phyloP scores from a whole-genome alignment of 2,797 vertebrate genomes.

The Phylloscopus collybita region DNA sequence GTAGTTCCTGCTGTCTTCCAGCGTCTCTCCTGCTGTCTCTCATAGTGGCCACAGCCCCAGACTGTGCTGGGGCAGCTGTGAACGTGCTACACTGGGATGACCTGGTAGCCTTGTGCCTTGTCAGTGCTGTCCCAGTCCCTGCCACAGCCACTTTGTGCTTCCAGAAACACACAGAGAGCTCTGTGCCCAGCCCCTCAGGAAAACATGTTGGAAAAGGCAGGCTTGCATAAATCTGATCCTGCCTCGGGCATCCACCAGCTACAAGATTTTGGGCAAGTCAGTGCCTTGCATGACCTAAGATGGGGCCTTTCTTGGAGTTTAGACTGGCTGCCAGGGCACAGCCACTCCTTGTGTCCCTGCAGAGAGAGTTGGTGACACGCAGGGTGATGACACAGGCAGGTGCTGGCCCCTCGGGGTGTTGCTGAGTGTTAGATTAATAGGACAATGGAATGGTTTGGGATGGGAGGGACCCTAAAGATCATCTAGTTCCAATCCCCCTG shows the following conservation, averaged over 20 bases:
- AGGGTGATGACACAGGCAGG: background rate
- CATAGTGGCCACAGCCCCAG: background rate
- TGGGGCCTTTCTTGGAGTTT: background rate
- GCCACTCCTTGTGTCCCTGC: background rate
- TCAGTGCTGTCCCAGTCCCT: background rate
- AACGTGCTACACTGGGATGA: accelerated
- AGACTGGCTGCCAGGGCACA: background rate
- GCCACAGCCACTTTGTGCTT: background rate
- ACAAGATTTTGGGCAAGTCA: background rate
- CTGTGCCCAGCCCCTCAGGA: background rate
- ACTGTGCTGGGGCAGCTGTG: background rate
- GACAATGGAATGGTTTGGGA: background rate
- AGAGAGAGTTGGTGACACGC: background rate
- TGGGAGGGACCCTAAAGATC: background rate
- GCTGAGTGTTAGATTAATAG: background rate
- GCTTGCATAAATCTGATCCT: accelerated
- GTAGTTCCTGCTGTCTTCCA: background rate
- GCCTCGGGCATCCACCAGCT: background rate
- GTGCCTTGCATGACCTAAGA: background rate
- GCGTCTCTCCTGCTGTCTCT: background rate
- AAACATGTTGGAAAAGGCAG: accelerated
- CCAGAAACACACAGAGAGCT: background rate
- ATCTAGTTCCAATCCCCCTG: background rate
- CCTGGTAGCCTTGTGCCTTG: background rate
- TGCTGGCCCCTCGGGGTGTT: background rate